Evolutionary conservation across 2,113 vertebrate species (phyloP), one percentile per base, ranked within the genome.

Genomic region (Boulengeromyrus knoepffleri): DNA sequence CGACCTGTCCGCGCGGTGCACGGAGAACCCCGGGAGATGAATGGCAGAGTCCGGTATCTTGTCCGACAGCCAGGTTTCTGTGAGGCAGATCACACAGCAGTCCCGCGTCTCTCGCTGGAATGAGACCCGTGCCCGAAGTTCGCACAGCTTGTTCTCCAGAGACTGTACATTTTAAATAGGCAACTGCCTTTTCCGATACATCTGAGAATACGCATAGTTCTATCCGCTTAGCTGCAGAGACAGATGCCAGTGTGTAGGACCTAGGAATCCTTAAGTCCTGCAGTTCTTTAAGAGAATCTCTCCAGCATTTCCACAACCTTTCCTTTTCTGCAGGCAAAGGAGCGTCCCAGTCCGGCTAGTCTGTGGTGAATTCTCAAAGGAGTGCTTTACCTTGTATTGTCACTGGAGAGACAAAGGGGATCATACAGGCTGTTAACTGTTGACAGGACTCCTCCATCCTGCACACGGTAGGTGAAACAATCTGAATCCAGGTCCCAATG

Each of bases 401-500:
- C 56, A 92, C 36, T 1, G 85, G 90, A 13, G 88, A 77, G 39
- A 66, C n/a, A 13, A 89, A 46, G 66, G 4, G 90, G 91, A 58
- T 91, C 70, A 2, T 91, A 92, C 8, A 92, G 52, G 70, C 91
- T 91, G 56, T 90, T 92, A 9, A 91, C 47, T 8, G 58, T 77
- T 42, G 90, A 91, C 0, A 91, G 46, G 8, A 91, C 84, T 9
- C 80, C 39, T 24, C 5, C 86, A 56, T 15, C 47, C 10, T 24
- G 5, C 7, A 89, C n/a, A 10, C 89, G 84, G 39, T 87, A 91
- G 15, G n/a, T 87, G 27, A 89, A 89, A n/a, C 80, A 89, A 58
- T 91, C 88, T 50, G 17, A 9, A 12, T 62, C 39, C 0, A 90
- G 56, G 3, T 89, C 45, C 89, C 56, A 91, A 4, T 42, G 39